A percentile compares a stretch with the other conserved stretches of the same genome.
These are phyloP conservation scores for Amphipoea lucens DNA, from an alignment of 2,888 invertebrate genomes.

Conservation along the genomic window DNA sequence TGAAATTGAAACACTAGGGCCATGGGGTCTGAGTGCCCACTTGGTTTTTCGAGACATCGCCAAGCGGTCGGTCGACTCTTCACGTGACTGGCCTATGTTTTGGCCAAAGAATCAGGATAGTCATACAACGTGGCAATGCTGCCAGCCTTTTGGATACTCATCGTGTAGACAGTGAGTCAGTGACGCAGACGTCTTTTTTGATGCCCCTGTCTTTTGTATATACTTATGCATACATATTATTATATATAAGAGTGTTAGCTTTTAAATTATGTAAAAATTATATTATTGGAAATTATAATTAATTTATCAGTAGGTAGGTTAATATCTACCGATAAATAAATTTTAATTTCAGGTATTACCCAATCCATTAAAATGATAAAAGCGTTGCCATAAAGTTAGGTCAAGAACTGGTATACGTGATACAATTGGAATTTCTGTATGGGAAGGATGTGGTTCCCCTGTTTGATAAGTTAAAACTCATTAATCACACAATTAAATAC, in stretches of 20 bases:
- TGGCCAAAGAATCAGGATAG: background rate
- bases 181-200: too few species aligned
- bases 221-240: background rate
- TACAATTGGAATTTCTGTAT: slow-evolving; percentile 39
- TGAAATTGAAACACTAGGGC: background rate
- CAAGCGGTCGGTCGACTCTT: background rate
- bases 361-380: slow-evolving; percentile 2
- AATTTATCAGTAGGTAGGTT: background rate
- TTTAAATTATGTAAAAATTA: background rate
- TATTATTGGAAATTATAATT: background rate
- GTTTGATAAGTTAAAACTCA: slow-evolving; percentile 56
- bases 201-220: background rate
- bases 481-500: slow-evolving; percentile 63
- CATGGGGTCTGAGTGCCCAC: background rate
- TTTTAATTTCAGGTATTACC: too few species aligned
- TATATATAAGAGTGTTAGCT: background rate
- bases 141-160: background rate
- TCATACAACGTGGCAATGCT: background rate
- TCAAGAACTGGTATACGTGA: slow-evolving; percentile 4
- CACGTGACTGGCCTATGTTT: background rate
- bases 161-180: background rate
- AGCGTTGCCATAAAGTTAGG: background rate
- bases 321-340: background rate
- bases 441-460: slow-evolving; percentile 65
- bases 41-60: background rate